Conservation (phyloP, 2,113 vertebrate genomes). For the Mionectes macconnelli region DNA sequence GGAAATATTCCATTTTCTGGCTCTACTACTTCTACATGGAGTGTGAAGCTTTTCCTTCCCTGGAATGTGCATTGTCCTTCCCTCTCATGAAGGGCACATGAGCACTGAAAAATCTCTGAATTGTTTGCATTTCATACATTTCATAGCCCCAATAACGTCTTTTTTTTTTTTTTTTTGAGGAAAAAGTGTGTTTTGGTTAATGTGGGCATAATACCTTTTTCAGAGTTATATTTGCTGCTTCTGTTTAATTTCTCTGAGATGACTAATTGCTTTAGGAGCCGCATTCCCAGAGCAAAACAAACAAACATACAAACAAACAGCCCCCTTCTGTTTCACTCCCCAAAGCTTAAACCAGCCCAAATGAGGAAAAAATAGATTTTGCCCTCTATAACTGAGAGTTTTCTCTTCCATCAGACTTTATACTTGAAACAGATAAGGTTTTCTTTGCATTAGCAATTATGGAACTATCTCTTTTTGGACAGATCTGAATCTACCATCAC, state of each 20-base stretch:
- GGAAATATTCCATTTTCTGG: neutral
- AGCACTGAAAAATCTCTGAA: neutral
- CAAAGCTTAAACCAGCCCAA: neutral
- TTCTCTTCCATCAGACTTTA: constrained; percentile 17
- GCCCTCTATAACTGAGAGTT: constrained; percentile 6
- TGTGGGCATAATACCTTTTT: constrained; percentile 20
- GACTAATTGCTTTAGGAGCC: constrained; percentile 54
- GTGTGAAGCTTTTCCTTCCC: neutral
- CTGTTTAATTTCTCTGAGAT: constrained; percentile 49
- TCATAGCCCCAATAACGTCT: neutral
- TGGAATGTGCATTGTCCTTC: neutral
- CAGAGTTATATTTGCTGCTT: constrained; percentile 10
- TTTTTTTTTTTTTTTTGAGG: neutral
- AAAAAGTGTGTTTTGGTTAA: neutral
- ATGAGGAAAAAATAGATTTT: constrained; percentile 31
- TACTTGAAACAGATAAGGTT: constrained; percentile 48
- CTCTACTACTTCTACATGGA: neutral
- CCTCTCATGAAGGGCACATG: neutral
- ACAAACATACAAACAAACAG: neutral
- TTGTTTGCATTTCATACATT: neutral
- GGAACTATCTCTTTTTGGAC: constrained; percentile 41
- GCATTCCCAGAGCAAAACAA: constrained; percentile 23
- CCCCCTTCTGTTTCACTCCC: neutral
- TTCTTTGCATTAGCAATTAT: constrained; percentile 60
- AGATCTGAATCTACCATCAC: constrained; percentile 62